Evolutionary conservation across 1,140 invertebrate species (phyloP).

Genomic region (Coelopa frigida): DNA sequence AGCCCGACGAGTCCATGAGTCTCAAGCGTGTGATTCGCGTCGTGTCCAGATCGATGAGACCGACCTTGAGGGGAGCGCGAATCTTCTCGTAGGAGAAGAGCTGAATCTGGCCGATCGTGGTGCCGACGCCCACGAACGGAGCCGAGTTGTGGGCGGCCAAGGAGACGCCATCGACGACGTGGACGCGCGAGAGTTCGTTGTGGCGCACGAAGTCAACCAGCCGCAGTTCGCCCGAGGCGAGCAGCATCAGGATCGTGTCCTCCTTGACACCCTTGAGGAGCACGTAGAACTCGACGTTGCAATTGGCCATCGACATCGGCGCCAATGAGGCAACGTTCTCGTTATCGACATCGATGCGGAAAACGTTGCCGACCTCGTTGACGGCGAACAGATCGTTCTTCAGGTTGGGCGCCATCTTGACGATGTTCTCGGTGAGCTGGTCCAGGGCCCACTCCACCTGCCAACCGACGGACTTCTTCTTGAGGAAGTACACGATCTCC

Average conservation of each 20-base stretch:
- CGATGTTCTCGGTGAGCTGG: background rate
- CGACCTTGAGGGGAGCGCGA: conserved; percentile 3
- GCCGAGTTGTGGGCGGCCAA: conserved; percentile 21
- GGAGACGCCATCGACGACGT: background rate
- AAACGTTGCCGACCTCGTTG: conserved; percentile 18
- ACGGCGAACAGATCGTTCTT: conserved; percentile 30
- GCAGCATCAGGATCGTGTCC: conserved; percentile 19
- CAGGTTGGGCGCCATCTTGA: conserved; percentile 15
- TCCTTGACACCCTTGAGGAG: conserved; percentile 27
- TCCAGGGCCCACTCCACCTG: conserved; percentile 27
- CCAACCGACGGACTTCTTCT: conserved; percentile 18
- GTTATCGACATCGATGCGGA: conserved; percentile 15
- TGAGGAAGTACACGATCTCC: conserved; percentile 17
- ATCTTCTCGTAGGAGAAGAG: conserved; percentile 26
- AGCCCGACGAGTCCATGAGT: conserved; percentile 20
- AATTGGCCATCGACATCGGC: conserved; percentile 5
- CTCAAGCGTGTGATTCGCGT: conserved; percentile 14
- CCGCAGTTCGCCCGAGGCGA: conserved; percentile 17
- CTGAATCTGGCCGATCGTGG: conserved; percentile 14
- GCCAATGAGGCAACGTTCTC: conserved; percentile 11
- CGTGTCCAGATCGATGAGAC: background rate
- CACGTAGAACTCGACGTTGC: conserved; percentile 17
- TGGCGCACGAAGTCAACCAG: conserved; percentile 22
- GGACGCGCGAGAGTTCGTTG: conserved; percentile 13
- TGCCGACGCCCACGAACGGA: conserved; percentile 25